Base-by-base conservation (phyloP, 2,888 invertebrate species). In the Cheilosia soror region DNA sequence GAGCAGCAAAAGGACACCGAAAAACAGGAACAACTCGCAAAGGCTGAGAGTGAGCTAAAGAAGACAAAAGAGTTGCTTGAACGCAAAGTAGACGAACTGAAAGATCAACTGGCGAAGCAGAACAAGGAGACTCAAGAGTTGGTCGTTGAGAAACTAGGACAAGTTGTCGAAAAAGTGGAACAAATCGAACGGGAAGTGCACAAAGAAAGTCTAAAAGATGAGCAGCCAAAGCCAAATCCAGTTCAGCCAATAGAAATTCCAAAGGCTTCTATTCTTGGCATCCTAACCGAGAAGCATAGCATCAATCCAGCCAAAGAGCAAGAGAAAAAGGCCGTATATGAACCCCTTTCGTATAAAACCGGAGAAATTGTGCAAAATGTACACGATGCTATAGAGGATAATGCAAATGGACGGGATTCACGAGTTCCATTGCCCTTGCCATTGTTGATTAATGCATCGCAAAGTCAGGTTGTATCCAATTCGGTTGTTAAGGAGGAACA, bases 151-250 rank as follows among this genome's bases (percentile, higher is more conserved):
- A 90, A 90, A 80, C 83, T 91, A 4, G 90, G 89, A 9, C 87
- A 91, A 88, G 90, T 91, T 6, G 90, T 89, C 0, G 89, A 91
- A 81, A 89, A 89, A 73, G 89, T 91, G 0, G 88, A 89, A 1
- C 91, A 93, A 87, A 92, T 94, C 87, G 93, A 94, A 88, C 93
- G 92, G n/a, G 93, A 93, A 87, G 93, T 93, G 15, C 91, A 93
- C 87, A 92, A 93, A 66, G 90, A 90, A 68, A 83, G 81, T 92
- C 92, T 76, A 53, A 78, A 29, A 4, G 76, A 62, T 49, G 57
- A 66, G 7, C 37, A 25, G 20, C 42, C 13, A 37, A 58, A 63
- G 7, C 31, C 55, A 5, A 31, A 55, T 27, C 29, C 60, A 15
- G 33, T n/a, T 7, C 53, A 77, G 42, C 49, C 55, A 20, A 72